Conservation (phyloP, 2,797 vertebrate genomes). For the Mareca strepera region DNA sequence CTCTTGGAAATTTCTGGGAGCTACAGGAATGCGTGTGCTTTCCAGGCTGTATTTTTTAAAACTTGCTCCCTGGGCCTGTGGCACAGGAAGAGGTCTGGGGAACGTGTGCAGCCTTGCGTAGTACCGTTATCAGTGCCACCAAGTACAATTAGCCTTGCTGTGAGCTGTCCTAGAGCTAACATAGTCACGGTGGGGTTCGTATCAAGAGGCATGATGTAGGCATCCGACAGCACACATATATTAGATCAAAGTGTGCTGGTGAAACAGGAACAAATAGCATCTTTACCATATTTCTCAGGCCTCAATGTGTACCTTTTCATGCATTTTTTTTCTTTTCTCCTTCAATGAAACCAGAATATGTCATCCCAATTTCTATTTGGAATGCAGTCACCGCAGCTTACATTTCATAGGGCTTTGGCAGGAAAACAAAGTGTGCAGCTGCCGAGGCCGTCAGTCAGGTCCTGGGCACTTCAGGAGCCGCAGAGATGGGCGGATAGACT, state of each 20-base stretch:
- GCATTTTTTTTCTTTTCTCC: not conserved
- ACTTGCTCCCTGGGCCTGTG: not conserved
- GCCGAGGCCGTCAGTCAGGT: conserved; percentile 20
- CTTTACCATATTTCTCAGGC: not conserved
- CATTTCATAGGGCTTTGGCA: not conserved
- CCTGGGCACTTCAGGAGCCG: not conserved
- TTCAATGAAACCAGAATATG: not conserved
- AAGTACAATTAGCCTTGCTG: not conserved
- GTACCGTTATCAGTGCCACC: not conserved
- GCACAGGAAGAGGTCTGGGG: not conserved
- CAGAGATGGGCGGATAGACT: not conserved
- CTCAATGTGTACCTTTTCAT: not conserved
- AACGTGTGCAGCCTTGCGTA: not conserved
- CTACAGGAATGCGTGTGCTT: not conserved
- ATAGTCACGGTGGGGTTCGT: fast-evolving
- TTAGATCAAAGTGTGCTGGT: not conserved
- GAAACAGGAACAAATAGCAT: not conserved
- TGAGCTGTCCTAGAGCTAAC: not conserved
- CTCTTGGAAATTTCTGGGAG: conserved; percentile 30
- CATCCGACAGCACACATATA: not conserved
- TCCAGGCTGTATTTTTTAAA: not conserved
- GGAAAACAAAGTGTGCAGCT: conserved; percentile 12
- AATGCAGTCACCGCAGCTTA: not conserved
- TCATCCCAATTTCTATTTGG: not conserved
- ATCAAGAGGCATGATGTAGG: not conserved